These are phyloP conservation scores for Frankliniella intonsa DNA, from an alignment of 2,888 invertebrate genomes.

Conservation along the genomic window DNA sequence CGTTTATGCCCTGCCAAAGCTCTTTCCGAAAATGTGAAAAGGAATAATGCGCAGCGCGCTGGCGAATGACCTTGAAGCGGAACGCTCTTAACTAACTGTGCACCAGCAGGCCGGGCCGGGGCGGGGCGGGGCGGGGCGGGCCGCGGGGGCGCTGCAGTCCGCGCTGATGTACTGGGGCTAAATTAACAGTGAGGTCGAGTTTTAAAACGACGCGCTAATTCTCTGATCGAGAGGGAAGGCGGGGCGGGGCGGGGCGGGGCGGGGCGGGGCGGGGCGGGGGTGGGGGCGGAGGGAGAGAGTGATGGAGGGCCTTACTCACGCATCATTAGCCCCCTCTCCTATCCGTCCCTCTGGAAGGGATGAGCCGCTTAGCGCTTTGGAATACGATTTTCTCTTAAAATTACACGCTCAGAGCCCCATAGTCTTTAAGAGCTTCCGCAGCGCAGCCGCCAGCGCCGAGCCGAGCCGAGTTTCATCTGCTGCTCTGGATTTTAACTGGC, in stretches of 20 bases:
- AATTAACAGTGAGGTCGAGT: constrained; percentile 21
- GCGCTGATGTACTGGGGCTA: background rate
- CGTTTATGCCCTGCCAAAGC: too few species aligned
- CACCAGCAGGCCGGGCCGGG: too few species aligned
- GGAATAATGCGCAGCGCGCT: too few species aligned
- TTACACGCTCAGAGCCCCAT: background rate
- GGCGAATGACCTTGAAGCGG: too few species aligned
- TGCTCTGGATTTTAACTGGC: background rate
- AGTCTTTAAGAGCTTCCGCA: background rate
- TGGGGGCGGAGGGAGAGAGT: background rate
- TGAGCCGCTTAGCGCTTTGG: background rate
- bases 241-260: background rate
- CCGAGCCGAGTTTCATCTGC: background rate
- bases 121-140: background rate
- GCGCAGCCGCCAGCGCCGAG: background rate
- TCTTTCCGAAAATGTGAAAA: too few species aligned
- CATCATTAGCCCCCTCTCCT: constrained; percentile 17
- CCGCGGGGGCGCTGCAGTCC: background rate
- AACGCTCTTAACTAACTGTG: too few species aligned
- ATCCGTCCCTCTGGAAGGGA: background rate
- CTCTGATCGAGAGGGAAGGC: background rate
- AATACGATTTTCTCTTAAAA: constrained; percentile 1
- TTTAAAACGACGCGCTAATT: constrained; percentile 20
- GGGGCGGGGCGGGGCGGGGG: background rate
- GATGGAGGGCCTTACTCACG: constrained; percentile 14